These are phyloP conservation scores for Lasioglossum leucozonium DNA, from an alignment of 2,888 invertebrate species.

Conservation along the genomic window DNA sequence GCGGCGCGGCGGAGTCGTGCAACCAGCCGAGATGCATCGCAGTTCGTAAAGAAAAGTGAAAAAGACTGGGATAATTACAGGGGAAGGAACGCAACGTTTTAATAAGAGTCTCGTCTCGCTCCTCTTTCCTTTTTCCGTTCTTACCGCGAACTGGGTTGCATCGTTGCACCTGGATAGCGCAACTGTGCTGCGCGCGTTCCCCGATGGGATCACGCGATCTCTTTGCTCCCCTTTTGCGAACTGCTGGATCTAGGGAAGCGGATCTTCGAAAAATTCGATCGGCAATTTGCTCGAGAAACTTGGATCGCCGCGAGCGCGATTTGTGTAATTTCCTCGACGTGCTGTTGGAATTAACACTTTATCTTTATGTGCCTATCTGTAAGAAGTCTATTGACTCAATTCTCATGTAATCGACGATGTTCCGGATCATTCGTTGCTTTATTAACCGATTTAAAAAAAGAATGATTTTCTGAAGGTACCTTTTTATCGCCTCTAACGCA, in stretches of 20 bases:
- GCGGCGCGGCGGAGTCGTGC: neutral
- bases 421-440: neutral
- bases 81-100: slow-evolving; percentile 35
- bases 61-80: slow-evolving; percentile 25
- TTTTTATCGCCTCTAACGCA: too few species aligned
- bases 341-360: neutral
- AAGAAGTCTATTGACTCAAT: neutral
- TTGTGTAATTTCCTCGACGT: neutral
- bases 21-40: neutral
- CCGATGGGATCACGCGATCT: slow-evolving; percentile 39
- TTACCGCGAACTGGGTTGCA: slow-evolving; percentile 4
- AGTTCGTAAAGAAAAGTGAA: neutral
- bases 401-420: neutral
- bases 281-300: neutral
- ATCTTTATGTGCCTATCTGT: neutral
- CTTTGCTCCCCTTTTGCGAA: slow-evolving; percentile 4
- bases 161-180: slow-evolving; percentile 44
- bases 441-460: neutral
- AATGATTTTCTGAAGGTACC: too few species aligned
- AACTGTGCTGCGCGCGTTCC: slow-evolving; percentile 30
- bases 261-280: neutral
- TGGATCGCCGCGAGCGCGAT: neutral
- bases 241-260: neutral
- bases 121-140: slow-evolving; percentile 7
- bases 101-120: slow-evolving; percentile 32